Evolutionary conservation across 2,797 vertebrate genomes (phyloP).

Genomic region (Chelon auratus): DNA sequence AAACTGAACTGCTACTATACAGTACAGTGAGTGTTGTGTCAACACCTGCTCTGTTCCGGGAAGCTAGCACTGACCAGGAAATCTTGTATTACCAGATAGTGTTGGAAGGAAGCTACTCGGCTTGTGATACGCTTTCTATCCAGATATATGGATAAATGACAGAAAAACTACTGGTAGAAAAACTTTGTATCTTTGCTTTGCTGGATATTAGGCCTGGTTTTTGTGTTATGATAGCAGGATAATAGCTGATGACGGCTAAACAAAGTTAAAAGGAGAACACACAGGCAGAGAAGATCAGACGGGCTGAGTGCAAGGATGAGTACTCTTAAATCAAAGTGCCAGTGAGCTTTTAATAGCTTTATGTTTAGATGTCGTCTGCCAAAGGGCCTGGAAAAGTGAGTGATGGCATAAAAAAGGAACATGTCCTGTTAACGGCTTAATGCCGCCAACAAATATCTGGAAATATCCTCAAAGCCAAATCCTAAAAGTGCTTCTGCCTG

Average conservation of each 20-base stretch:
- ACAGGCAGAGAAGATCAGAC: conserved; percentile 29
- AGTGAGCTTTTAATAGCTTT: conserved; percentile 64
- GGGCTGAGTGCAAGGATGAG: conserved; percentile 47
- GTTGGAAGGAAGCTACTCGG: not conserved
- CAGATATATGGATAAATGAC: not conserved
- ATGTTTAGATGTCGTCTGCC: conserved; percentile 28
- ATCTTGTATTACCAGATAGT: not conserved
- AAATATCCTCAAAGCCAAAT: conserved; percentile 66
- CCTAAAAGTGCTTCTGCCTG: conserved; percentile 48
- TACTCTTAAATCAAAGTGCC: conserved; percentile 49
- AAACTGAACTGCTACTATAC: conserved; percentile 21
- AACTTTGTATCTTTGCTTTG: not conserved
- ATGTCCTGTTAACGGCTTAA: conserved; percentile 56
- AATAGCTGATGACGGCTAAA: conserved; percentile 35
- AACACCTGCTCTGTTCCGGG: conserved; percentile 31
- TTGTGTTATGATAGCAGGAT: conserved; percentile 33
- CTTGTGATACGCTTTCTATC: not conserved
- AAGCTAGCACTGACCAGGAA: not conserved
- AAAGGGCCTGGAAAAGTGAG: conserved; percentile 34
- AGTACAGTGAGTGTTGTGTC: conserved; percentile 37
- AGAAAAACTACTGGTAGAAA: not conserved
- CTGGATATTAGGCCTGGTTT: conserved; percentile 6
- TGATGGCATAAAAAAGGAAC: conserved; percentile 29
- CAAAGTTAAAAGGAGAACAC: conserved; percentile 46
- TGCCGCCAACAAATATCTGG: conserved; percentile 47